These are phyloP conservation scores for Mugil cephalus DNA, from an alignment of 2,113 vertebrate genomes.

Conservation along the genomic window DNA sequence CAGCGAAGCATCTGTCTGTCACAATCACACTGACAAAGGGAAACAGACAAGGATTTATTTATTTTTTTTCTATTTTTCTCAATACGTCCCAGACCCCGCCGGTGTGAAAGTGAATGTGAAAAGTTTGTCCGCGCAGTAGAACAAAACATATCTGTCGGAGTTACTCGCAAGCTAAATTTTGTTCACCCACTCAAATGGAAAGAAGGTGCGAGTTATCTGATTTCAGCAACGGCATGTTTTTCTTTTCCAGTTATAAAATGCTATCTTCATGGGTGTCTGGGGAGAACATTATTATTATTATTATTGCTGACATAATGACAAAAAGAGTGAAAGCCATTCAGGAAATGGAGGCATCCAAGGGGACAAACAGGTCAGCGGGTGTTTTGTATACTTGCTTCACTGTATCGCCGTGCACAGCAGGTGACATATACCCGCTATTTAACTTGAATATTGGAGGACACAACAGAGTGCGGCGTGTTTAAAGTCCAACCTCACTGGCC, in stretches of 20 bases:
- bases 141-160: slow-evolving; percentile 7
- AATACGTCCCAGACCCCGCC: neutral
- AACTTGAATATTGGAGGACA: slow-evolving; percentile 40
- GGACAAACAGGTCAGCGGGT: slow-evolving; percentile 41
- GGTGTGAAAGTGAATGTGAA: neutral
- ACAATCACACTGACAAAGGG: slow-evolving; percentile 20
- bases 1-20: slow-evolving; percentile 46
- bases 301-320: slow-evolving; percentile 31
- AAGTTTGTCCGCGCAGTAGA: neutral
- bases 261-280: slow-evolving; percentile 14
- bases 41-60: slow-evolving; percentile 32
- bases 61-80: slow-evolving; percentile 1
- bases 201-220: neutral
- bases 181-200: neutral
- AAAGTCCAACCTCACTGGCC: slow-evolving; percentile 27
- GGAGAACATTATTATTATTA: slow-evolving; percentile 23
- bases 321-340: slow-evolving; percentile 25
- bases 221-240: neutral
- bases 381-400: slow-evolving; percentile 39
- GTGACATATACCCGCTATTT: slow-evolving; percentile 43
- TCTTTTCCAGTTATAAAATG: slow-evolving; percentile 15
- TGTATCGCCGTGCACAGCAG: slow-evolving; percentile 36
- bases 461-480: neutral
- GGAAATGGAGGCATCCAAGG: slow-evolving; percentile 16
- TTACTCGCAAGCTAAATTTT: neutral